Conservation (phyloP, 2,113 vertebrate species). For the Syngnathus scovelli region DNA sequence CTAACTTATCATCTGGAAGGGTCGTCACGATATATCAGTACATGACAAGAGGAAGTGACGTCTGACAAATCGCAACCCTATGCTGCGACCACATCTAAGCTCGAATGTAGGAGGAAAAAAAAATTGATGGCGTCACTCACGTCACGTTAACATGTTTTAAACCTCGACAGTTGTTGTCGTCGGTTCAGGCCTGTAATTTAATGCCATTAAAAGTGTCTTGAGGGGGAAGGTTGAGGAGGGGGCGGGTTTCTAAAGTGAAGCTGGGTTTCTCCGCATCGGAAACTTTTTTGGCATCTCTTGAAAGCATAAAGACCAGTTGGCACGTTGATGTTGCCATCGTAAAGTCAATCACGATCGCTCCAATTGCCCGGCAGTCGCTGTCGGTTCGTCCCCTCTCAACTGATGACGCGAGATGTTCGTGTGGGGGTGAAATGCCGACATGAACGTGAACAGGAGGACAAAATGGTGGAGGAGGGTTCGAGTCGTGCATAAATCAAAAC, state of each 20-base stretch:
- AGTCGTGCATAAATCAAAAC: neutral
- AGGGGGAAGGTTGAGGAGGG: conserved; percentile 52
- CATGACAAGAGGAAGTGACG: conserved; percentile 65
- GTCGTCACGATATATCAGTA: neutral
- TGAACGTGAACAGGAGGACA: conserved; percentile 3
- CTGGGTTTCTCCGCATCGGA: conserved; percentile 49
- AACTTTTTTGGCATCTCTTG: conserved; percentile 83
- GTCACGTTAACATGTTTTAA: conserved; percentile 81
- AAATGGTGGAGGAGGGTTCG: conserved; percentile 3
- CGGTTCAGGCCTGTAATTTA: conserved; percentile 80
- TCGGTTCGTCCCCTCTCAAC: conserved; percentile 84
- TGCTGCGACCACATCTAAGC: conserved; percentile 42
- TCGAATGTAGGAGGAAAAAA: conserved; percentile 70
- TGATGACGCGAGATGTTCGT: conserved; percentile 55
- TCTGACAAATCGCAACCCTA: conserved; percentile 51
- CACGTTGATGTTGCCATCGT: conserved; percentile 82
- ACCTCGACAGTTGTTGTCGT: conserved; percentile 75
- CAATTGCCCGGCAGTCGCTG: conserved; percentile 87
- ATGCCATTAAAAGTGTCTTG: conserved; percentile 78
- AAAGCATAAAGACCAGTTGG: conserved; percentile 91
- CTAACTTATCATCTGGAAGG: too few relatives aligned
- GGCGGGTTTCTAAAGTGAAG: conserved; percentile 43
- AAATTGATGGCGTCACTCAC: conserved; percentile 68
- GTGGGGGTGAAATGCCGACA: conserved; percentile 26
- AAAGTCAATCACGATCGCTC: conserved; percentile 94